These are phyloP conservation scores for Trididemnum nubilum DNA, from an alignment of 23 tunicate species.

Conservation along the genomic window DNA sequence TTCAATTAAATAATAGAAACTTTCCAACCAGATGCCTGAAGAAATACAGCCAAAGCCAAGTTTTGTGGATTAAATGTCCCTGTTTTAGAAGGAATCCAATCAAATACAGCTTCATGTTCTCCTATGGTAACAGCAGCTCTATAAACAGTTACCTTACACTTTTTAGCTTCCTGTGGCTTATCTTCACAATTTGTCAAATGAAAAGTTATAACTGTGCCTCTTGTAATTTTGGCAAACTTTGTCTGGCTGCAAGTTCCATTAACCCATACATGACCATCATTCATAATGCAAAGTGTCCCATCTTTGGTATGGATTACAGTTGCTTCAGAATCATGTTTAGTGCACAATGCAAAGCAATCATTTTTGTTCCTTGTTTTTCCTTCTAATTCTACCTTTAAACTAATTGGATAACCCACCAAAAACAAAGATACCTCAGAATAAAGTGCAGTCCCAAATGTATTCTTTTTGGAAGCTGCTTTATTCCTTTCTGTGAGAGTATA, in stretches of 20 bases:
- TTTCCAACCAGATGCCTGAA: conserved; percentile 73
- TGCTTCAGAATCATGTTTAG: conserved; percentile 48
- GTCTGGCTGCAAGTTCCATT: conserved; percentile 71
- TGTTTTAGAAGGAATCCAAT: conserved; percentile 66
- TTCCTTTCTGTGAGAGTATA: conserved; percentile 39
- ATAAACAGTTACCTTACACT: conserved; percentile 14
- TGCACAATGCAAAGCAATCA: conserved; percentile 53
- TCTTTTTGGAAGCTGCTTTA: conserved; percentile 48
- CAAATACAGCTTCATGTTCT: conserved; percentile 80
- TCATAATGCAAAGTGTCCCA: conserved; percentile 48
- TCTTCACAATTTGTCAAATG: conserved; percentile 20
- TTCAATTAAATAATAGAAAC: conserved; percentile 53
- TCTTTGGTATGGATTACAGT: conserved; percentile 54
- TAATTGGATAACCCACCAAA: conserved; percentile 61
- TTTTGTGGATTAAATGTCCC: conserved; percentile 36
- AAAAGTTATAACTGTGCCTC: conserved; percentile 60
- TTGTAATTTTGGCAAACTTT: conserved; percentile 56
- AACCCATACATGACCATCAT: conserved; percentile 68
- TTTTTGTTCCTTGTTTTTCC: conserved; percentile 53
- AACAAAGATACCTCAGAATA: conserved; percentile 59
- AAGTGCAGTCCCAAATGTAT: conserved; percentile 32
- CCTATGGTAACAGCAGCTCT: conserved; percentile 63
- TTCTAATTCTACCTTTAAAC: conserved; percentile 70
- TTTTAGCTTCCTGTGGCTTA: conserved; percentile 14
- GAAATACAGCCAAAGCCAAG: conserved; percentile 58